Evolutionary conservation across 2,888 invertebrate genomes (phyloP), one percentile per base, ranked within the genome.

Genomic region (Mesochorus sp.): DNA sequence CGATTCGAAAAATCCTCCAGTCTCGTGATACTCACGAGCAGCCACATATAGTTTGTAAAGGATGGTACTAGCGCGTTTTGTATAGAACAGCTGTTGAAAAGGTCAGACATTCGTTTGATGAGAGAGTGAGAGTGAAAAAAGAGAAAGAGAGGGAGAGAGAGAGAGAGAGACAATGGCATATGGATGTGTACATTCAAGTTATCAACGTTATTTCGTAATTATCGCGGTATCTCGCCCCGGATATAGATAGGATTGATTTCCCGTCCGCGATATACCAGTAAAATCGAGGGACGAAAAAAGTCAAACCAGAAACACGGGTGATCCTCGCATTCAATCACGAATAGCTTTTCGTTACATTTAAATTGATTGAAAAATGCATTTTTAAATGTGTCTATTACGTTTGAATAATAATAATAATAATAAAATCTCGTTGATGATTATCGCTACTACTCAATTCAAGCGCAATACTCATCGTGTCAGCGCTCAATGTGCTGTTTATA

Each of bases 41-140:
- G 14, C 10, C 42, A 24, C 10, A 8, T 10, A 1, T 14, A 6
- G 47, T 59, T 24, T 21, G 53, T 47, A 17, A n/a, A 62, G 28
- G 31, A 47, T 62, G n/a, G n/a, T 62, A 31, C 62, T 4, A 28
- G 53, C 3, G 31, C 12, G 8, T 8, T n/a, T 14, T 24, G 17
- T 37, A 24, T 53, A 47, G 24, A 37, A 39, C 47, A 64, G 49
- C 72, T 28, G 62, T 53, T 73, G 72, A 77, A 77, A 77, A 67
- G 67, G 47, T 55, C 67, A 31, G 62, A 77, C 47, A 47, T 67
- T 62, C 61, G 55, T 72, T 77, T 72, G 72, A 72, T 53, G 26
- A 57, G 49, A 49, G 55, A n/a, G 19, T 3, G n/a, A 51, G 26
- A 28, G n/a, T 5, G 26, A 26, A 1, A 24, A 26, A 51, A 19